Percentiles rank a stretch among this genome's conserved stretches.
Conservation (phyloP, 2,113 vertebrate species). For the Riparia riparia region DNA sequence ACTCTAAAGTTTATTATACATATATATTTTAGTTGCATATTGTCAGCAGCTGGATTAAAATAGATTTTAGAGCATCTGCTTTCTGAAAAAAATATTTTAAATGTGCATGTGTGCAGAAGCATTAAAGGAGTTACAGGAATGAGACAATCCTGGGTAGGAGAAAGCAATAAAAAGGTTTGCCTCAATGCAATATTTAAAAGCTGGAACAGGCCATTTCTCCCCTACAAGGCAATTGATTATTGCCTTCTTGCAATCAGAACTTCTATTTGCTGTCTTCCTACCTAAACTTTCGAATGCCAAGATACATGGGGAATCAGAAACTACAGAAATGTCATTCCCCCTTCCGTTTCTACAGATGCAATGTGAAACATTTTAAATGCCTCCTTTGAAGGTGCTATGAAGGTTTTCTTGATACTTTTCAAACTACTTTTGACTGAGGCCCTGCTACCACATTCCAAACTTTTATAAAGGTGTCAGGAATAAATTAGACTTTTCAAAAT, state of each 20-base stretch:
- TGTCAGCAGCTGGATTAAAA: neutral
- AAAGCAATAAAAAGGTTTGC: neutral
- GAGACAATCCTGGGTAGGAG: neutral
- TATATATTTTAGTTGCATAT: neutral
- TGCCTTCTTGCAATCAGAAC: neutral
- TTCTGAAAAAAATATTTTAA: neutral
- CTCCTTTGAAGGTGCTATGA: neutral
- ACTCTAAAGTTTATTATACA: neutral
- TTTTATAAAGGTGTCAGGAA: neutral
- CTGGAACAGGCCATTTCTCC: neutral
- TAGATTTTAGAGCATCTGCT: neutral
- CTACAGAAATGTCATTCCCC: neutral
- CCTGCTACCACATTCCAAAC: neutral
- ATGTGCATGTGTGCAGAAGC: neutral
- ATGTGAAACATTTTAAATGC: neutral
- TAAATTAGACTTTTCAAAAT: neutral
- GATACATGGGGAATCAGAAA: neutral
- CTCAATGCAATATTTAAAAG: neutral
- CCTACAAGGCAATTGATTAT: neutral
- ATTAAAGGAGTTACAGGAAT: neutral
- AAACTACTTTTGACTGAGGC: neutral
- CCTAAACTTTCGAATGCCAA: neutral
- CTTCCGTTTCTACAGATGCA: neutral
- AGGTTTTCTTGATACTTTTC: neutral
- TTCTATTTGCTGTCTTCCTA: neutral